phyloP scores from a whole-genome alignment of 1,140 invertebrate species.

The Heliconius melpomene region DNA sequence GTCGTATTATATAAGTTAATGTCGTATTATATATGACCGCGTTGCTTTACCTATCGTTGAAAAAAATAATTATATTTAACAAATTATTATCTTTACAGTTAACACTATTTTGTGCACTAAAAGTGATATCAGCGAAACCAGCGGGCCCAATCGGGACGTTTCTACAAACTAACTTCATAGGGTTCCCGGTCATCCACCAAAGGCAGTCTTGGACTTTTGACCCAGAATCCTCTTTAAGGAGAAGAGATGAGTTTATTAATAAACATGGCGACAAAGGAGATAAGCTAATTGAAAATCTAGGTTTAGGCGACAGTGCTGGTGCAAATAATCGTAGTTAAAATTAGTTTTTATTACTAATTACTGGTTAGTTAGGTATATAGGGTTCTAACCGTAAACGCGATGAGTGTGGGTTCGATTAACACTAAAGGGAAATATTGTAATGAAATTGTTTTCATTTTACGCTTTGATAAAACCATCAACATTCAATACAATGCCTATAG shows the following conservation, averaged over 20 bases:
- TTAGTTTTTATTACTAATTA: background rate
- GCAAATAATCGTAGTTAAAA: background rate
- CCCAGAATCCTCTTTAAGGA: background rate
- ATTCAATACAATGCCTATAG: too few species aligned
- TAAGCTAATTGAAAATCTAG: slow-evolving; percentile 7
- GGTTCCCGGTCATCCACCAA: background rate
- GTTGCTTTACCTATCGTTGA: background rate
- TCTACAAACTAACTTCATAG: slow-evolving; percentile 12
- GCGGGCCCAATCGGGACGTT: slow-evolving; percentile 9
- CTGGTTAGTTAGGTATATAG: too few species aligned
- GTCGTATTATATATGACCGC: too few species aligned
- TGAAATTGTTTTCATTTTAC: too few species aligned
- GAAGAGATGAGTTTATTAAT: background rate
- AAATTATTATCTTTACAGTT: background rate
- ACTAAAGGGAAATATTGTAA: too few species aligned
- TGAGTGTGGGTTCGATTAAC: too few species aligned
- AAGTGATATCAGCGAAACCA: background rate
- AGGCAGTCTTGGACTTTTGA: slow-evolving; percentile 2
- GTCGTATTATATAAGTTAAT: too few species aligned
- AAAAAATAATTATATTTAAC: background rate
- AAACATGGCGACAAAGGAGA: slow-evolving; percentile 15
- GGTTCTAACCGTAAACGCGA: too few species aligned
- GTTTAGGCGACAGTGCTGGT: background rate
- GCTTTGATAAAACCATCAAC: too few species aligned
- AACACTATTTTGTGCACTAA: background rate